These are phyloP conservation scores for Gonatopus flavifemur DNA, from an alignment of 1,140 invertebrate genomes.

Conservation along the genomic window DNA sequence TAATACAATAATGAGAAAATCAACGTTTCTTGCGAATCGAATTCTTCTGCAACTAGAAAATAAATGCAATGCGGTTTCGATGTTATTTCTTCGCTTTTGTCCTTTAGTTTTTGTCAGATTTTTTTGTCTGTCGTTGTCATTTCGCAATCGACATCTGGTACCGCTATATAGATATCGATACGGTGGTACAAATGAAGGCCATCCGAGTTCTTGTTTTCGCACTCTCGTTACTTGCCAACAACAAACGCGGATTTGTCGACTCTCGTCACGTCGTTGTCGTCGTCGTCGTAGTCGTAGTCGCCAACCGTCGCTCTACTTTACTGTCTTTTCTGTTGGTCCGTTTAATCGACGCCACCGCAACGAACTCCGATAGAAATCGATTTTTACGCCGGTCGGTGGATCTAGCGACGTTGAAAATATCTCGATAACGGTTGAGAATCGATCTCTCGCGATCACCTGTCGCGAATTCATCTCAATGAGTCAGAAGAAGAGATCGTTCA, in stretches of 20 bases:
- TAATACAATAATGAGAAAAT: too few species aligned
- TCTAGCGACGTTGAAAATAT: too few species aligned
- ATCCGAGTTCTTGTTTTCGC: constrained; percentile 32
- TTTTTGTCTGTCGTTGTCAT: too few species aligned
- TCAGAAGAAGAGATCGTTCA: too few species aligned
- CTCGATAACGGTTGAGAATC: too few species aligned
- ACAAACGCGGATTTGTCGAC: constrained; percentile 29
- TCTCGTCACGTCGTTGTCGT: constrained; percentile 19
- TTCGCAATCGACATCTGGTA: too few species aligned
- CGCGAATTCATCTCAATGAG: too few species aligned
- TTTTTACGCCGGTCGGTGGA: constrained; percentile 16
- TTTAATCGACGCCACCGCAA: constrained; percentile 9
- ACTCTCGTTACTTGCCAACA: constrained; percentile 22
- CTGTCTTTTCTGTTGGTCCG: constrained; percentile 9
- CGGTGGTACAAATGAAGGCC: constrained; percentile 24
- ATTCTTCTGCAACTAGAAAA: not conserved
- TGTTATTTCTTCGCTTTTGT: too few species aligned
- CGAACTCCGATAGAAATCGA: constrained; percentile 24
- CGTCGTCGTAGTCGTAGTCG: too few species aligned
- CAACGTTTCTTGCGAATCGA: not conserved
- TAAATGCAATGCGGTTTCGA: not conserved
- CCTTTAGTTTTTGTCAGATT: too few species aligned
- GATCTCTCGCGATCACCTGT: constrained; percentile 11
- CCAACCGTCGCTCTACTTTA: constrained; percentile 19
- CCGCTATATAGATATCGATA: constrained; percentile 22